These are phyloP conservation scores for Engystomops pustulosus DNA, from an alignment of 2,113 vertebrate genomes.

Conservation along the genomic window DNA sequence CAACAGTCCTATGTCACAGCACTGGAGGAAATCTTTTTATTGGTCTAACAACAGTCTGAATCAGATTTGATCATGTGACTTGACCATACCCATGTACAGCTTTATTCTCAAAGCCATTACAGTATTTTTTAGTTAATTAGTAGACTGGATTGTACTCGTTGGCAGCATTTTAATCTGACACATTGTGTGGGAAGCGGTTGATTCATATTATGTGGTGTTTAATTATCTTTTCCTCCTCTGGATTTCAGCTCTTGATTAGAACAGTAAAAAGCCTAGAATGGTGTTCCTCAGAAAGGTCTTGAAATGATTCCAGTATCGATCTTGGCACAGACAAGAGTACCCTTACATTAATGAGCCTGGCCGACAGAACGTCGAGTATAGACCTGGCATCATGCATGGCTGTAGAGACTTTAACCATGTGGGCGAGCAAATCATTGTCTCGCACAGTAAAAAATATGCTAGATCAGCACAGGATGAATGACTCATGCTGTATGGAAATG, in stretches of 20 bases:
- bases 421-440: not conserved
- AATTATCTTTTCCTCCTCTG: constrained; percentile 31
- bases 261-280: constrained; percentile 42
- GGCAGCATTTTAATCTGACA: not conserved
- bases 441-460: constrained; percentile 4
- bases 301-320: constrained; percentile 66
- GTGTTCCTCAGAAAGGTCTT: constrained; percentile 61
- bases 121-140: not conserved
- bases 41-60: not conserved
- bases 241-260: not conserved
- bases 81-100: not conserved
- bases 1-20: not conserved
- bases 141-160: not conserved
- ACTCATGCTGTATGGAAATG: constrained; percentile 31
- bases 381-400: not conserved
- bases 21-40: not conserved
- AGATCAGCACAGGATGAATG: constrained; percentile 1
- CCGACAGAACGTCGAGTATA: constrained; percentile 57
- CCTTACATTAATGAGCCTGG: constrained; percentile 63
- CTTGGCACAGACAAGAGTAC: constrained; percentile 41
- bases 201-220: constrained; percentile 1
- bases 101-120: not conserved
- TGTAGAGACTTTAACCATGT: not conserved
- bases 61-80: not conserved
- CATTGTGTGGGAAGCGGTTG: constrained; percentile 12